Evolutionary conservation across 2,113 vertebrate species (phyloP), one percentile per base, ranked within the genome.

Genomic region (Onychorhynchus coronatus): DNA sequence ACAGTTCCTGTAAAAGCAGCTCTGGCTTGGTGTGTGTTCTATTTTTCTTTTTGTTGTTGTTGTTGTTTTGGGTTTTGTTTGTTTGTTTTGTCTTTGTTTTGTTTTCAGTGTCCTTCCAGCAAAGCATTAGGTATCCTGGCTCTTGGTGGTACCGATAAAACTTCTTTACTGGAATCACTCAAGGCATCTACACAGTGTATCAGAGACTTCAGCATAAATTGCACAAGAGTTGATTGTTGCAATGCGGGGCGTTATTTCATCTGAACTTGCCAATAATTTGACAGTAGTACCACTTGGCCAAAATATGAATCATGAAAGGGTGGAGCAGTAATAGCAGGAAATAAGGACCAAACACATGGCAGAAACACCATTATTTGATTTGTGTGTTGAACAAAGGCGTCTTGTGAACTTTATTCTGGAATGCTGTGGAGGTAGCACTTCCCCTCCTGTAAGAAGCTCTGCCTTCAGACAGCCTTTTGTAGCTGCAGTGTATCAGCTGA

Each of bases 401-500:
- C 11, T 56, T 39, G 44, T 70, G 67, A 77, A 28, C 28, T 65
- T 82, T 39, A 4, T 28, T 56, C 9, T 16, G 16, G 31, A 53
- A 19, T 14, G n/a, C 46, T 46, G 52, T 25, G 20, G 52, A 39
- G 16, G 19, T 35, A 19, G 27, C 65, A 7, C 21, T 88, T 92
- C 4, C n/a, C 6, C 7, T 79, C 0, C 12, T 20, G 2, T 13
- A 3, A 52, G 41, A 39, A 87, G n/a, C 31, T 11, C 7, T 62
- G 8, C 14, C 30, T 55, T 27, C 16, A 3, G 30, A 59, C 24
- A 47, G 49, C 25, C 8, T n/a, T 4, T 31, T 89, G 28, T 44
- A 46, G 19, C 28, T 74, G 10, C 31, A 28, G 18, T 0, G 0
- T 47, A 25, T 63, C 33, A 22, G 25, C 35, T 84, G 5, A 1